Conservation (phyloP, 2,113 vertebrate genomes). For the Panthera tigris region DNA sequence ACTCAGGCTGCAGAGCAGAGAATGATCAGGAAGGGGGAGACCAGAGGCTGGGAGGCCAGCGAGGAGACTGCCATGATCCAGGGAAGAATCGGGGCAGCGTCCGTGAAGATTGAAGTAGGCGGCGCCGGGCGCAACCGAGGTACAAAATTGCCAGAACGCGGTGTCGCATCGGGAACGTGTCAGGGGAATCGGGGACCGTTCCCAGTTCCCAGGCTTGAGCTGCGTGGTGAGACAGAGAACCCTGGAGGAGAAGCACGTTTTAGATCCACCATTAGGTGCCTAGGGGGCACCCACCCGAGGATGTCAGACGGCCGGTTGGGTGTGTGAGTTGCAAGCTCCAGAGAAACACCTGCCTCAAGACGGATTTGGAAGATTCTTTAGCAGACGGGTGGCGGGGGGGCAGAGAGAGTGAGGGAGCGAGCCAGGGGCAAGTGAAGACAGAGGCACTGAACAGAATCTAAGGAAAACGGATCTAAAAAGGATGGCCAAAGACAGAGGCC, state of each 20-base stretch:
- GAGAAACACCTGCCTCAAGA: not conserved
- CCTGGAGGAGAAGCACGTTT: not conserved
- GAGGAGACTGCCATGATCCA: not conserved
- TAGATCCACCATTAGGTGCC: not conserved
- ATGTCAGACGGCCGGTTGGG: not conserved
- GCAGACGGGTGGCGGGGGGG: too few relatives aligned
- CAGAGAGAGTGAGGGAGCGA: not conserved
- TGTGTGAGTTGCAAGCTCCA: not conserved
- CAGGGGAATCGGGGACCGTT: not conserved
- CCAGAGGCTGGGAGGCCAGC: not conserved
- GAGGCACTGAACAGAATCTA: constrained; percentile 2
- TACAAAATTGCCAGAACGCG: not conserved
- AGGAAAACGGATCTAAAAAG: not conserved
- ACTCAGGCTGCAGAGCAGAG: not conserved
- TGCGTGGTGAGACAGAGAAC: not conserved
- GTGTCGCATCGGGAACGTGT: not conserved
- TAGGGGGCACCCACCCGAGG: not conserved
- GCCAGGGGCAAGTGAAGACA: constrained; percentile 34
- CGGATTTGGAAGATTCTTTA: not conserved
- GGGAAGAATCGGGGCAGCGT: not conserved
- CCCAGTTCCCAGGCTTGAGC: not conserved
- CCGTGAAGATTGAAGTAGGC: constrained; percentile 10
- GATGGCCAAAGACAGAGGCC: not conserved
- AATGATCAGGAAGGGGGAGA: not conserved
- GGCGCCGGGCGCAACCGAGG: not conserved